Base-by-base conservation (phyloP, 2,888 invertebrate species). In the Sylvicola cinctus region DNA sequence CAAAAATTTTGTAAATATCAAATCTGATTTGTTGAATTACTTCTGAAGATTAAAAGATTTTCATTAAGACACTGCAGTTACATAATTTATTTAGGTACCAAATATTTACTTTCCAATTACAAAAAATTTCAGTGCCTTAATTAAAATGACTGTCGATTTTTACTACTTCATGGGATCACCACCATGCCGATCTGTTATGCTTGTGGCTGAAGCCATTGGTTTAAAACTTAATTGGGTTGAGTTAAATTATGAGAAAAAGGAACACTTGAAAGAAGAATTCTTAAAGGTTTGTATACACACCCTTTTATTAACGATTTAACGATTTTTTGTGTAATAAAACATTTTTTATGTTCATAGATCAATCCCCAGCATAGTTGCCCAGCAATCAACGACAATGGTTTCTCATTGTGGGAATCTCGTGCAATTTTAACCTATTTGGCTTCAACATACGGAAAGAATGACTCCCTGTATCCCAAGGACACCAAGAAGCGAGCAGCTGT, bases 301-400 rank as follows among this genome's bases (percentile, higher is more conserved):
- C n/a, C n/a, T n/a, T n/a, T n/a, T n/a, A n/a, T n/a, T n/a, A n/a
- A n/a, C n/a, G n/a, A n/a, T n/a, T n/a, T n/a, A n/a, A n/a, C n/a
- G n/a, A n/a, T n/a, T n/a, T n/a, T n/a, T n/a, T n/a, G n/a, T n/a
- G n/a, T n/a, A n/a, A n/a, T n/a, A n/a, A n/a, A n/a, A 20, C 20
- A 4, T 20, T 8, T 6, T 6, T 6, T 6, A 20, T 20, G 20
- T 20, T 20, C 8, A 20, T 20, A 20, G 20, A 6, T 20, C 29
- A 84, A 83, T 54, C 81, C 83, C 1, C 81, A 84, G 57, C 85
- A 85, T 54, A 73, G 74, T 26, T 68, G 88, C 39, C 88, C 88
- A 7, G 81, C 83, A 0, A 54, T 88, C 36, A 73, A 77, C 40
- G 88, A 88, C 58, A 73, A 79, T 46, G 85, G 80, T 1, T 74